Evolutionary conservation across 2,113 vertebrate genomes (phyloP), one percentile per base, ranked within the genome.

Genomic region (Microcebus murinus): DNA sequence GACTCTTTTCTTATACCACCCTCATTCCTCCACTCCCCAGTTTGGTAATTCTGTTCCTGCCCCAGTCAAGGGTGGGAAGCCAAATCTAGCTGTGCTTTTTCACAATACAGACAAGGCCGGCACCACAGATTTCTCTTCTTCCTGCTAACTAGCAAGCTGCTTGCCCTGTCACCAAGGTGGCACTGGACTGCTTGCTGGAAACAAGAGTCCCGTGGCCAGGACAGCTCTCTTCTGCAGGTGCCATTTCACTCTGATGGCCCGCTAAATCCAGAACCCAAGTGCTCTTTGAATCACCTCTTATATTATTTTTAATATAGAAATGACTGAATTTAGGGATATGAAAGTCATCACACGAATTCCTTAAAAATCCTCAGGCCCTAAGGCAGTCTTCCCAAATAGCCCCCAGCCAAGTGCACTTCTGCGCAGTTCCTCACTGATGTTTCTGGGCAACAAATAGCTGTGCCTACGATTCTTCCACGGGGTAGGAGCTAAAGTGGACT

Each of bases 41-140:
- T 87, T 57, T 55, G 63, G 42, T 50, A 83, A 71, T 94, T 95
- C 83, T 94, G 31, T 74, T 87, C 71, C 29, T 71, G 42, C 79
- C 48, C 84, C 61, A 79, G 96, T 25, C 21, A 70, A 87, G 77
- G 59, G 27, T n/a, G 55, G 55, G 55, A 85, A 79, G 82, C 61
- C 86, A 88, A 86, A 87, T 55, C 87, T 92, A 90, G 93, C 95
- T 85, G 79, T 70, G 34, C 92, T 97, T 96, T 94, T 90, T 92
- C 87, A 95, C 55, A 52, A 18, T 21, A 42, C 21, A 74, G 42
- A 91, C 86, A 74, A 91, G 68, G 81, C 70, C 84, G 74, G 57
- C 14, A 8, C 59, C 61, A 91, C 52, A 95, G 71, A 68, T 29
- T 61, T 82, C 36, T 96, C 94, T 57, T 96, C 70, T 70, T 84